Base-by-base conservation (phyloP, 2,888 invertebrate genomes). In the Eupithecia dodoneata region DNA sequence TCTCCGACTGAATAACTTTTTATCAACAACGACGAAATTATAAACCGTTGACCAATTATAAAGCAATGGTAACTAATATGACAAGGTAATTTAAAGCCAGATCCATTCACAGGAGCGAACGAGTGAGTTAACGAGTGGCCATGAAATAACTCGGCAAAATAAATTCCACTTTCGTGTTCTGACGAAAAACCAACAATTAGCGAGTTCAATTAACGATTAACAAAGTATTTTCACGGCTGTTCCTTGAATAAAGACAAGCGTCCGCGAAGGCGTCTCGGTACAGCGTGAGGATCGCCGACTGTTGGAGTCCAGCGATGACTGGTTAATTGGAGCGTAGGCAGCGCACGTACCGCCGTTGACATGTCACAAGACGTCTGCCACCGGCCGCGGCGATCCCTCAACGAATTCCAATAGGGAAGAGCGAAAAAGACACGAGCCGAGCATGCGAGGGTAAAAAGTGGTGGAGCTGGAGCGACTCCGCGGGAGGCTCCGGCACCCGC, bases 291-390 rank as follows among this genome's bases (percentile, higher is more conserved):
- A 91, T 90, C 90, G 89, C 89, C 81, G 84, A 85, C 85, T 86
- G 86, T 87, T 87, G 30, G 87, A 84, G 85, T 83, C 87, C 85
- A 89, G 88, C 88, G 91, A 90, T 89, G 92, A 90, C 90, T 92
- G 89, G 89, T 90, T 95, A 94, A 95, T 95, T 94, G 94, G 89
- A 86, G 89, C 88, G 93, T 92, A 93, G 91, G 93, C 94, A 90
- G 88, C 87, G 91, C 95, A 94, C 94, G 94, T 94, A 94, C 88
- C 78, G 87, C 30, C 83, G 85, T 85, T 91, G 93, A 94, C 94
- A 94, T 93, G 93, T 94, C 94, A 94, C 93, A 93, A 92, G 93
- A 92, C 93, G 93, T 93, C 93, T 93, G 93, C 95, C 94, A 95
- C 94, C 94, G 91, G 94, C 94, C 89, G 93, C 93, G 94, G 94